A percentile compares a stretch with the other conserved stretches of the same genome.
Evolutionary conservation across 2,113 vertebrate species (phyloP).

Genomic region (Salvelinus namaycush): DNA sequence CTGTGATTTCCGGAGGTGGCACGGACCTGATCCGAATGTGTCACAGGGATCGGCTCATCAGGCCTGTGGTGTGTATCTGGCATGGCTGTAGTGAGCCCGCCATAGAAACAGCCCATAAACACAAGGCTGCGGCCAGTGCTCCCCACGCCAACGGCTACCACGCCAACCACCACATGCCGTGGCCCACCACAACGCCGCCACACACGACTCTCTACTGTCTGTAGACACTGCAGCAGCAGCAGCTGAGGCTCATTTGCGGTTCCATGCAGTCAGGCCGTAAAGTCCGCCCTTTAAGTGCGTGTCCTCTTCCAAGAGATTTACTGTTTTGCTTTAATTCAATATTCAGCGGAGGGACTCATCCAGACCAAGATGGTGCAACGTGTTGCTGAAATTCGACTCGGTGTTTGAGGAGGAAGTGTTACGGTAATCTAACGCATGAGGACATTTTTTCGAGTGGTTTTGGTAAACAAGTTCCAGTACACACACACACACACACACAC

Average conservation of each 20-base stretch:
- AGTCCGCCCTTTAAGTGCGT: not conserved
- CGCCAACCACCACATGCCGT: not conserved
- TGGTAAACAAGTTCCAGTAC: slow-evolving; percentile 21
- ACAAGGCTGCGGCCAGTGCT: not conserved
- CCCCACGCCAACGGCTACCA: not conserved
- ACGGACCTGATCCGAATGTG: not conserved
- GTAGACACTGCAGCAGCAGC: not conserved
- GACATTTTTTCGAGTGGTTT: slow-evolving; percentile 3
- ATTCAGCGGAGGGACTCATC: not conserved
- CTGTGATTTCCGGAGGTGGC: not conserved
- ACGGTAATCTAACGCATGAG: not conserved
- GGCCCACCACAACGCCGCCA: not conserved
- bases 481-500: not conserved
- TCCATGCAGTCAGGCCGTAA: slow-evolving; percentile 5
- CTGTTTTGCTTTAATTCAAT: slow-evolving; percentile 23
- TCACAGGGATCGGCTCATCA: not conserved
- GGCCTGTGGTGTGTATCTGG: not conserved
- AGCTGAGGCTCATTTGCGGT: slow-evolving; percentile 40
- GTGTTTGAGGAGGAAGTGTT: slow-evolving; percentile 19
- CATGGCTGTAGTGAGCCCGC: slow-evolving; percentile 14
- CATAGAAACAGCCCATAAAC: slow-evolving; percentile 35
- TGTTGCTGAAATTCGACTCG: slow-evolving; percentile 29
- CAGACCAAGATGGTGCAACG: slow-evolving; percentile 33
- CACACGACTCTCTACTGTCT: not conserved
- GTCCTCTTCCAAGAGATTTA: slow-evolving; percentile 10